A percentile compares a stretch with the other conserved stretches of the same genome.
Conservation (phyloP, 2,888 invertebrate species). For the Diachrysia chrysitis region DNA sequence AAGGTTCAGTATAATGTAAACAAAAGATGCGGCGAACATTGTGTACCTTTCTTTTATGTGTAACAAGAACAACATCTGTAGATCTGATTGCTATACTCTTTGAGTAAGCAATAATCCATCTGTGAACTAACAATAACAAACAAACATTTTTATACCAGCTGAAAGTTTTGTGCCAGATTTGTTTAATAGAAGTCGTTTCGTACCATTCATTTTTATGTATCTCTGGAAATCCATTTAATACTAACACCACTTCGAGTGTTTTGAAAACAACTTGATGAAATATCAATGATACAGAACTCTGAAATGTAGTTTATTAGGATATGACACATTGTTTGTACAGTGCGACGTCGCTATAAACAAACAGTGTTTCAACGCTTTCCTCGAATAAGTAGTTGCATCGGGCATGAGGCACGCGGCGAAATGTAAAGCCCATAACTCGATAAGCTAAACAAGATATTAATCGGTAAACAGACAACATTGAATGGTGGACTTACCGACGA, state of each 20-base stretch:
- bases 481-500: constrained; percentile 91
- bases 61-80: constrained; percentile 18
- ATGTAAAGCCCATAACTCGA: constrained; percentile 55
- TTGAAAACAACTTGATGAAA: constrained; percentile 50
- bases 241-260: constrained; percentile 41
- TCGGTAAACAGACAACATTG: constrained; percentile 56
- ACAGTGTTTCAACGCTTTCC: constrained; percentile 68
- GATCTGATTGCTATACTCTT: constrained; percentile 13
- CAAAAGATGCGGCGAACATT: constrained; percentile 23
- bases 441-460: constrained; percentile 66
- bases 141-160: constrained; percentile 16
- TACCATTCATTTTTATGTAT: constrained; percentile 25
- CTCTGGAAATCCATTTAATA: constrained; percentile 38
- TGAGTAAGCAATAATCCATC: constrained; percentile 23
- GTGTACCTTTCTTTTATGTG: constrained; percentile 42
- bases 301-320: constrained; percentile 64
- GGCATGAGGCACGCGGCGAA: constrained; percentile 33
- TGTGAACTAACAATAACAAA: constrained; percentile 24
- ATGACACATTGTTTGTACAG: constrained; percentile 69
- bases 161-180: constrained; percentile 12
- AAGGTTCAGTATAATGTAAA: constrained; percentile 36
- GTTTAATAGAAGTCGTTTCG: constrained; percentile 16
- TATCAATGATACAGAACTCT: constrained; percentile 53
- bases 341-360: constrained; percentile 68
- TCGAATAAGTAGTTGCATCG: constrained; percentile 62